These are phyloP conservation scores for Porphyrio hochstetteri DNA, from an alignment of 2,113 vertebrate species.

Conservation along the genomic window DNA sequence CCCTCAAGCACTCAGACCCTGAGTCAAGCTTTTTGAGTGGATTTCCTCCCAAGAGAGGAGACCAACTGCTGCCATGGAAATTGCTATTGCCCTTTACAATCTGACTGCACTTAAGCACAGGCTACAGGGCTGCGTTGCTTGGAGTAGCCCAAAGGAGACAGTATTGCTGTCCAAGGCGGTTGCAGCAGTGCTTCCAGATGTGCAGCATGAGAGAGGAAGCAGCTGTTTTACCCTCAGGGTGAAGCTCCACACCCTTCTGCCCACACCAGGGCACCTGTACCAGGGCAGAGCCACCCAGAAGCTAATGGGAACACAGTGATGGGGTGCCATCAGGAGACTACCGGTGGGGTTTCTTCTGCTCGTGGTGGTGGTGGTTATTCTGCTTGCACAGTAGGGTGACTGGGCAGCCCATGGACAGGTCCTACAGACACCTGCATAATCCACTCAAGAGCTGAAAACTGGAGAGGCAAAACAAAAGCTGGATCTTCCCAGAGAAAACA, in stretches of 20 bases:
- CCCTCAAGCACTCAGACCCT: neutral
- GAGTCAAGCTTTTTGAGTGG: neutral
- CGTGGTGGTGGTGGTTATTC: neutral
- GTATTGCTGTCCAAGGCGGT: neutral
- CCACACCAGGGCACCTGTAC: no score
- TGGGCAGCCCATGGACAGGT: neutral
- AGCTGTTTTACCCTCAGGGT: neutral
- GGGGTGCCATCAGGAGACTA: neutral
- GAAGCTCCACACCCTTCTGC: neutral
- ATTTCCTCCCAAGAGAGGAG: neutral
- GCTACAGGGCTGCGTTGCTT: neutral
- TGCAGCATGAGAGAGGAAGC: neutral
- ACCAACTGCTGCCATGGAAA: neutral
- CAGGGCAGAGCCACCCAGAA: neutral
- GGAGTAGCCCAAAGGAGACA: neutral
- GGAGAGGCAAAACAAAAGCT: neutral
- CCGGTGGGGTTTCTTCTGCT: neutral
- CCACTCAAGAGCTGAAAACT: neutral
- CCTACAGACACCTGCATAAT: neutral
- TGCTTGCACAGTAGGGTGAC: neutral
- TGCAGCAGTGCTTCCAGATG: neutral
- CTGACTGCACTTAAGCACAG: neutral
- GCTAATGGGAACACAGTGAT: accelerated
- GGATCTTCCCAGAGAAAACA: neutral
- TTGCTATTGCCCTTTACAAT: neutral